These are phyloP conservation scores for Glaucomys volans DNA, from an alignment of 2,113 vertebrate species.

Conservation along the genomic window DNA sequence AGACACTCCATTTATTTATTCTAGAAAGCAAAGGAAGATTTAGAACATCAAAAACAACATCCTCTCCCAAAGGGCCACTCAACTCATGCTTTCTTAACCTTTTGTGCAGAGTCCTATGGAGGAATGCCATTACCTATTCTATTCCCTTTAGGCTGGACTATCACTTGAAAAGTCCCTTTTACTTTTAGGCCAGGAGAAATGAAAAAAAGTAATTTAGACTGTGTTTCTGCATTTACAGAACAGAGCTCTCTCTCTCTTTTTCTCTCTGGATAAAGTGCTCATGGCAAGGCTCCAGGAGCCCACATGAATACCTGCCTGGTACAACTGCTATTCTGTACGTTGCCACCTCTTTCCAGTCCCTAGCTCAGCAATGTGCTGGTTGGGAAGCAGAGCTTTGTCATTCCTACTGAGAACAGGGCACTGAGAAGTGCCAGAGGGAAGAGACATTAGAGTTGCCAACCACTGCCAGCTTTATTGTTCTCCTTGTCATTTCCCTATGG, in stretches of 20 bases:
- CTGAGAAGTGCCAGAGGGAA: constrained; percentile 14
- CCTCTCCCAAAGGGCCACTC: not conserved
- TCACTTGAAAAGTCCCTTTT: constrained; percentile 6
- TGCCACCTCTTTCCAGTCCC: not conserved
- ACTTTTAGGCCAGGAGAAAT: not conserved
- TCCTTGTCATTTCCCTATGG: constrained; percentile 11
- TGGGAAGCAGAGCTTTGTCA: not conserved
- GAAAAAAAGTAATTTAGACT: not conserved
- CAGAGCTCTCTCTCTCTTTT: not conserved
- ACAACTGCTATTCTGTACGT: not conserved
- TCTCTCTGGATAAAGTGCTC: not conserved
- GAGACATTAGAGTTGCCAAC: constrained; percentile 5
- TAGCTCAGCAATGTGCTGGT: not conserved
- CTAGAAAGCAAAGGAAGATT: not conserved
- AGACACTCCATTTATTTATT: not conserved
- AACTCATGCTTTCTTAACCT: not conserved
- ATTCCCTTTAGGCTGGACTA: not conserved
- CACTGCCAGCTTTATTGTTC: constrained; percentile 42
- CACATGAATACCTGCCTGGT: not conserved
- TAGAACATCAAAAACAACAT: not conserved
- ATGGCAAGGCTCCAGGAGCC: not conserved
- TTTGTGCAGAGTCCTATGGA: not conserved
- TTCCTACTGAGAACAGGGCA: constrained; percentile 5
- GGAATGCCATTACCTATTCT: not conserved
- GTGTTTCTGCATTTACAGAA: not conserved